These are phyloP conservation scores for Eubucco bourcierii DNA, from an alignment of 2,113 vertebrate species.

Conservation along the genomic window DNA sequence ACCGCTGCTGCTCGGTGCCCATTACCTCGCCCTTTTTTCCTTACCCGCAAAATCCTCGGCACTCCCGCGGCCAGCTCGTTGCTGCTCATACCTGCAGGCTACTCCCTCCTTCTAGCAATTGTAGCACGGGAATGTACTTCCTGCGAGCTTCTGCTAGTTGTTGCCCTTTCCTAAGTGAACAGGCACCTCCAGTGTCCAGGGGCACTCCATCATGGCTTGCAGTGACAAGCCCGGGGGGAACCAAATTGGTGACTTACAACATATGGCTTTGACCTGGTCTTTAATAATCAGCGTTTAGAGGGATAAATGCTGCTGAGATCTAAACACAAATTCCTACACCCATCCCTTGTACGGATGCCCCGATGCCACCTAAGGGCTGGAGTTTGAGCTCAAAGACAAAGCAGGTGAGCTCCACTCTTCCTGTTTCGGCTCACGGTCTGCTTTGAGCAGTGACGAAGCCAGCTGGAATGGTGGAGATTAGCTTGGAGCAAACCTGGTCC, in stretches of 20 bases:
- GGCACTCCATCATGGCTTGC: accelerated
- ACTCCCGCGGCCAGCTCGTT: neutral
- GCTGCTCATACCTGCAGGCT: neutral
- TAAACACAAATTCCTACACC: accelerated
- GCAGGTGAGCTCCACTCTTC: accelerated
- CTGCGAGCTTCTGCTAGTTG: neutral
- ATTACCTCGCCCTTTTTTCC: neutral
- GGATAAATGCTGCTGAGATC: neutral
- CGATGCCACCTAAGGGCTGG: neutral
- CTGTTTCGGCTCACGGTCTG: neutral
- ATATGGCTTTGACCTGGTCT: neutral
- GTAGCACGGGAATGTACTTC: neutral
- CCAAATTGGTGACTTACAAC: neutral
- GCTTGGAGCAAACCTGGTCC: neutral
- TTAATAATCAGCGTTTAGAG: neutral
- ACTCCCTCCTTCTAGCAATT: neutral
- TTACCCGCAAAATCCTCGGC: accelerated
- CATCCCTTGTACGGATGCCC: accelerated
- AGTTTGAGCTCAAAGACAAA: neutral
- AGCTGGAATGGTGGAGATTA: neutral
- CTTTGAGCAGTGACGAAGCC: neutral
- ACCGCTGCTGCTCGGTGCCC: neutral
- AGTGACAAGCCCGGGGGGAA: neutral
- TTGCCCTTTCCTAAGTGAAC: neutral
- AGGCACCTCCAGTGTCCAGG: neutral